Percentiles rank a stretch among this genome's conserved stretches.
Conservation (phyloP, 2,888 invertebrate genomes). For the Congeria kusceri region DNA sequence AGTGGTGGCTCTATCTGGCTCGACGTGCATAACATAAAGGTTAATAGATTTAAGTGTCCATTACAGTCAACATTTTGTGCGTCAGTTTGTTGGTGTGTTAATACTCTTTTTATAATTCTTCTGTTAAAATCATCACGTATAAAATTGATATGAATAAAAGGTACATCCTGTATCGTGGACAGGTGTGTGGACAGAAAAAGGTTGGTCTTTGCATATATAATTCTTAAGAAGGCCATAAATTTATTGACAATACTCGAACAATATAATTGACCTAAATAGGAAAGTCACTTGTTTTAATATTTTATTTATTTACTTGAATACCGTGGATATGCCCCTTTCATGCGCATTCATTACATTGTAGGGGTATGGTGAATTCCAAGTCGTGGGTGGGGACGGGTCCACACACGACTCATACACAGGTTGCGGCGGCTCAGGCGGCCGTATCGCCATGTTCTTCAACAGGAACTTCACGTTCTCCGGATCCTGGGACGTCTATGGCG, state of each 20-base stretch:
- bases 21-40: constrained; percentile 52
- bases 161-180: too few relatives aligned
- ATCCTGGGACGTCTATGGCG: constrained; percentile 72
- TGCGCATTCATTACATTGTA: constrained; percentile 22
- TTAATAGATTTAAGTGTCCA: neutral
- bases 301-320: neutral
- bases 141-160: too few relatives aligned
- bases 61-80: too few relatives aligned
- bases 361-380: constrained; percentile 76
- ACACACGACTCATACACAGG: constrained; percentile 44
- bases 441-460: constrained; percentile 74
- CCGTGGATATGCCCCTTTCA: neutral
- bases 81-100: too few relatives aligned
- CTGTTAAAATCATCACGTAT: too few relatives aligned
- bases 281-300: too few relatives aligned
- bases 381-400: constrained; percentile 71
- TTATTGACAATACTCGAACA: neutral
- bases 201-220: too few relatives aligned
- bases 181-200: too few relatives aligned
- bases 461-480: constrained; percentile 75
- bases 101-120: too few relatives aligned
- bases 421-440: constrained; percentile 73
- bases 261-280: neutral
- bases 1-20: constrained; percentile 74
- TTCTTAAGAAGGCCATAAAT: neutral